These are phyloP conservation scores for Prionace glauca DNA, from an alignment of 2,797 vertebrate genomes.

Conservation along the genomic window DNA sequence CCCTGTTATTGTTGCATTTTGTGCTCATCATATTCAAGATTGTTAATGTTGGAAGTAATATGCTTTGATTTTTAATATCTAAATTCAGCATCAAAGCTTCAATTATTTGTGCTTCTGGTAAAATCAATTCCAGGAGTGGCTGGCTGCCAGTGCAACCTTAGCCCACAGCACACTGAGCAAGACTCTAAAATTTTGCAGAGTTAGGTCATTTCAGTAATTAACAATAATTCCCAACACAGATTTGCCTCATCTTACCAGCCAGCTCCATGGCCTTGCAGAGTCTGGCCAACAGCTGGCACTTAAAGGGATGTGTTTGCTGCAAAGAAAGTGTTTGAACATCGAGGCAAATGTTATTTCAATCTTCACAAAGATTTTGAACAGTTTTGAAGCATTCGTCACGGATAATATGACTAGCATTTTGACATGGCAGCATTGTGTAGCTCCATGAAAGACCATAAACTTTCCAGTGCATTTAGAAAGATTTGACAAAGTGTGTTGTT, in stretches of 20 bases:
- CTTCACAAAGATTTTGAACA: background rate
- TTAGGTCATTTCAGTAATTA: slow-evolving; percentile 28
- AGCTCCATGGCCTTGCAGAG: background rate
- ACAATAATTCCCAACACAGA: slow-evolving; percentile 6
- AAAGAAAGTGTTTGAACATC: background rate
- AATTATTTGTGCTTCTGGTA: background rate
- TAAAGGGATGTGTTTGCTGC: background rate
- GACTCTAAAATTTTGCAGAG: slow-evolving; percentile 9
- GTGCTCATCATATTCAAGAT: background rate
- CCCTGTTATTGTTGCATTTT: background rate
- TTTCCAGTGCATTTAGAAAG: background rate
- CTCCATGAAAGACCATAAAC: background rate
- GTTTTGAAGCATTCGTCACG: background rate
- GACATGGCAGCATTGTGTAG: background rate
- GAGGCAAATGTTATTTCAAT: background rate
- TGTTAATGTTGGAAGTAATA: background rate
- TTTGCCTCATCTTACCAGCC: background rate
- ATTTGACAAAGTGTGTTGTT: background rate
- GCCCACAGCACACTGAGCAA: background rate
- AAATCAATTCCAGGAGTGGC: background rate
- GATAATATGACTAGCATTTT: background rate
- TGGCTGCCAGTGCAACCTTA: background rate
- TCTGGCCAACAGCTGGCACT: background rate
- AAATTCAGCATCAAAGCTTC: slow-evolving; percentile 13
- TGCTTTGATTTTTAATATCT: background rate